Evolutionary conservation across 1,140 invertebrate genomes (phyloP), one percentile per base, ranked within the genome.

Genomic region (Aphaenogaster floridana): DNA sequence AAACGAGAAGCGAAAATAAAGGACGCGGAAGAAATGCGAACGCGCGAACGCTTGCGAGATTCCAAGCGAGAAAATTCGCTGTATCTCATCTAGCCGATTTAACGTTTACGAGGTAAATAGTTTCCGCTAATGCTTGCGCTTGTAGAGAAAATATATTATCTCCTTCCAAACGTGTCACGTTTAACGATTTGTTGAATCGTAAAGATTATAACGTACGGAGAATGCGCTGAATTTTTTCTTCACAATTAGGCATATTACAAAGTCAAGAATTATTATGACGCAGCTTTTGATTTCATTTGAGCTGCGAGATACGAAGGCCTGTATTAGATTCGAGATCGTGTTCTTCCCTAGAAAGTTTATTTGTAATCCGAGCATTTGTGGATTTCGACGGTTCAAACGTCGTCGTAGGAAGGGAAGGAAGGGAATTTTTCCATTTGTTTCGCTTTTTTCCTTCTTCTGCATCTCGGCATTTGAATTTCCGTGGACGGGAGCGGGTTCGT

Each of bases 401-500:
- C 28, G 45, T 6, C 13, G 28, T 28, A 28, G 17, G n/a, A n/a
- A n/a, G 21, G 9, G 21, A 36, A 21, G 21, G 8, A 61, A 28
- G 63, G 8, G 36, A 72, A 71, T 42, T 86, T 61, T 87, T 48
- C 9, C 8, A 42, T 64, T 80, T 28, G n/a, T 50, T 48, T 17
- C 76, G 15, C 34, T 52, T 85, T 15, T 72, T 66, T 34, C 36
- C 34, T 9, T 28, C 28, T 76, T 52, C 39, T 21, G 9, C 36
- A 21, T 28, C 63, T 83, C 69, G 64, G 78, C 64, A 85, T 86
- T 93, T 92, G 90, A 90, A 91, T 90, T 91, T 87, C 85, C 64
- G 85, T 52, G 81, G 86, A 87, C 59, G 86, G 34, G 77, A 89
- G 83, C 86, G 89, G 28, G 17, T 59, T 88, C 87, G 86, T 88